These are phyloP conservation scores for Zootoca vivipara DNA, from an alignment of 2,113 vertebrate genomes.

Conservation along the genomic window DNA sequence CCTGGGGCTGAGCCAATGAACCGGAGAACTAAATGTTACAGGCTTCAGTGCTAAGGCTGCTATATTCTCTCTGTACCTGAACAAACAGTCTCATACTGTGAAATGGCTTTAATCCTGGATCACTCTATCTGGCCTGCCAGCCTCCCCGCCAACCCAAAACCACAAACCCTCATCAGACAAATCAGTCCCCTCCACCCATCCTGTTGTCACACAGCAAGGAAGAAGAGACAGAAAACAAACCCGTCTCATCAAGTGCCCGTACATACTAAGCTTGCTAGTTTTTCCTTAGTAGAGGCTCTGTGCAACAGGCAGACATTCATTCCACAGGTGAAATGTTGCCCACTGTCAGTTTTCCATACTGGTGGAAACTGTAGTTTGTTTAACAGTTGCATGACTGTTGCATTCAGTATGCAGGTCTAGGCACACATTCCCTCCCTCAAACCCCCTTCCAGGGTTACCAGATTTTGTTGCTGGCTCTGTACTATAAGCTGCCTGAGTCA, in stretches of 20 bases:
- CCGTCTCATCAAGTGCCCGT: background rate
- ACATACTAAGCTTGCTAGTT: background rate
- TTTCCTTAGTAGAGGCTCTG: background rate
- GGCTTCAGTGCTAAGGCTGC: background rate
- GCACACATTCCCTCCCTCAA: too few relatives aligned
- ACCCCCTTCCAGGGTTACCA: background rate
- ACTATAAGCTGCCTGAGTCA: background rate
- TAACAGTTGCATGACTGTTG: background rate
- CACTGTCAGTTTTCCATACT: background rate
- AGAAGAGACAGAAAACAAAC: background rate
- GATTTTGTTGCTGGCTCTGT: background rate
- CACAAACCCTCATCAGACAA: background rate
- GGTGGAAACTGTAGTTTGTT: background rate
- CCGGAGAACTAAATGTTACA: background rate
- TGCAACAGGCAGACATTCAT: background rate
- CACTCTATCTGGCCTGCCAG: background rate
- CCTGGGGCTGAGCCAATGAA: background rate
- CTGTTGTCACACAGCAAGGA: background rate
- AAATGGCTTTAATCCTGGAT: background rate
- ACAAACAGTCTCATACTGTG: background rate
- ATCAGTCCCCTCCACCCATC: background rate
- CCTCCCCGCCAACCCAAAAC: background rate
- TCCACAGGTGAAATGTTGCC: background rate
- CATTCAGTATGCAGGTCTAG: background rate
- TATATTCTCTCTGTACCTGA: background rate